phyloP scores from a whole-genome alignment of 2,113 vertebrate species.

The Chaetodon auriga region DNA sequence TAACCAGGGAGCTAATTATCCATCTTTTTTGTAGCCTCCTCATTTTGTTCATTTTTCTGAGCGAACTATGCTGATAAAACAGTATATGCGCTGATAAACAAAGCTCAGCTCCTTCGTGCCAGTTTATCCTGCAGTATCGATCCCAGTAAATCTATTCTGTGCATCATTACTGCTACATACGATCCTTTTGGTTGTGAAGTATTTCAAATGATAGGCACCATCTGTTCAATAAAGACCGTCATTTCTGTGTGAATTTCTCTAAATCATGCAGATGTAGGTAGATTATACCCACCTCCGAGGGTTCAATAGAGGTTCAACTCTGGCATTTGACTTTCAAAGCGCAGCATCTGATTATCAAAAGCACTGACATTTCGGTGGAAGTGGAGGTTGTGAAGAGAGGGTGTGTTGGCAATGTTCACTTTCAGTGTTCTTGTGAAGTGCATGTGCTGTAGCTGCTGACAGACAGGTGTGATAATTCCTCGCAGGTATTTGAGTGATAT shows the following conservation, averaged over 20 bases:
- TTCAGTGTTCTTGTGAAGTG: slow-evolving; percentile 13
- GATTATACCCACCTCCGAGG: slow-evolving; percentile 1
- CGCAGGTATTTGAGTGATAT: background rate
- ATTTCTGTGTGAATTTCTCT: slow-evolving; percentile 4
- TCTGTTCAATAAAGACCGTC: background rate
- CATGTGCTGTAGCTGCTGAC: slow-evolving; percentile 13
- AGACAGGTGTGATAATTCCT: slow-evolving; percentile 32
- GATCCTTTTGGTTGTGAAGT: background rate
- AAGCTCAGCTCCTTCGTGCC: background rate
- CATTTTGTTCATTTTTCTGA: slow-evolving; percentile 6
- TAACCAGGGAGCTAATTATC: slow-evolving; percentile 60
- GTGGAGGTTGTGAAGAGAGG: background rate
- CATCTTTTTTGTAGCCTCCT: background rate
- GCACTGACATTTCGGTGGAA: slow-evolving; percentile 59
- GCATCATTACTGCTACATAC: background rate
- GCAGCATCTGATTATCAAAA: slow-evolving; percentile 43
- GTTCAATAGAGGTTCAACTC: slow-evolving; percentile 25
- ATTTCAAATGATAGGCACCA: slow-evolving; percentile 24
- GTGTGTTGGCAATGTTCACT: background rate
- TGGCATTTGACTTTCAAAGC: slow-evolving; percentile 59
- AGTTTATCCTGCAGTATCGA: background rate
- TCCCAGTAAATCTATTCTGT: background rate
- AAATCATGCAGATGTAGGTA: slow-evolving; percentile 25
- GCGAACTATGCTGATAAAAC: background rate
- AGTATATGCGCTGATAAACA: background rate